Base-by-base conservation (phyloP, 2,797 vertebrate species). In the Sparus aurata region DNA sequence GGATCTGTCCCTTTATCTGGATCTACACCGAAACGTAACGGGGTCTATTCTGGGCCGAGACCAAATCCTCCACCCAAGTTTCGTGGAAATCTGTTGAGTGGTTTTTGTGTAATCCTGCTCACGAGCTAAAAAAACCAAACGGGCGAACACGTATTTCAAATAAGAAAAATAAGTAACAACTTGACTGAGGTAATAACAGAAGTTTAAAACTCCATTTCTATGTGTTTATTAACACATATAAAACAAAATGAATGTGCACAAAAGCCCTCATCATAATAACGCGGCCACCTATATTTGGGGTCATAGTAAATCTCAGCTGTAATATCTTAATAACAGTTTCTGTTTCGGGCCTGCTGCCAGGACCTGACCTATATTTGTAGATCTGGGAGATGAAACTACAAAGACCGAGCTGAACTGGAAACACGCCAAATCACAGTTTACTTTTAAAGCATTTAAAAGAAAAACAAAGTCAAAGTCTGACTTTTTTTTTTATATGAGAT, bases 401-500 rank as follows among this genome's bases (percentile, higher is more conserved):
- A 30, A 11, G 4, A 22, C 30, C 7, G 8, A 50, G 50, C 8
- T 17, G 8, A 13, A 16, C 6, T 50, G 69, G 47, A 80, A 71
- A 27, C 72, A 46, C 3, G 27, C 25, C 45, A 72, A 55, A 54
- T 17, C n/a, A 20, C 20, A 8, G 60, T 72, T 69, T 43, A 53
- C 12, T 16, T 58, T 71, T 8, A 0, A 4, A 30, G 52, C 25
- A 64, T 23, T 23, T 0, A 27, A 23, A 69, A 30, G 5, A 4
- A 27, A 73, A 61, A 83, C 81, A 63, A 87, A 87, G 85, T 78
- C 89, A 91, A 90, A 90, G 88, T 88, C 85, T 88, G 52, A 43
- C 7, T 46, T 25, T 25, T 25, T 25, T 63, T 73, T 64, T 49
- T 18, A 57, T 69, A n/a, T 22, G 58, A 68, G 2, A 58, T 60